Evolutionary conservation across 1,140 invertebrate species (phyloP), one percentile per base, ranked within the genome.

Genomic region (Scaptodrosophila lebanonensis): DNA sequence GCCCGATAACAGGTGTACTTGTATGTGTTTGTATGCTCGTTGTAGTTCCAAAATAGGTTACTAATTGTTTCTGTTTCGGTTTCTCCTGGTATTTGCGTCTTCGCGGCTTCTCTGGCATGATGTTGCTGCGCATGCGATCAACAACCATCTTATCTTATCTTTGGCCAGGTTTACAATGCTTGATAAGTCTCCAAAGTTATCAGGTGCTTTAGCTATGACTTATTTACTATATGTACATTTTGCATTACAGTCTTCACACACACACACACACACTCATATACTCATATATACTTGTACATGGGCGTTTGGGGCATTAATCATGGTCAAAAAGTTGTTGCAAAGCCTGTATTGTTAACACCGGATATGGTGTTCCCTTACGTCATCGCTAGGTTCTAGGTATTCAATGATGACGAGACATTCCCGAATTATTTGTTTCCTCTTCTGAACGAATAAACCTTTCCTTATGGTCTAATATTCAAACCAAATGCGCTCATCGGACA

Each of bases 1-100:
- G n/a, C n/a, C 27, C 63, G 75, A 79, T 79, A 82, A 59, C 65
- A 79, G 65, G 65, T 82, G 65, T 49, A n/a, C n/a, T n/a, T n/a
- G n/a, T n/a, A n/a, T n/a, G n/a, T n/a, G n/a, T n/a, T n/a, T n/a
- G n/a, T n/a, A n/a, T n/a, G n/a, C n/a, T n/a, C n/a, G n/a, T n/a
- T n/a, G n/a, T n/a, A n/a, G 29, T 54, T 59, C 48, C 57, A 54
- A 76, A 77, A 64, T 77, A 44, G 72, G 58, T 71, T 71, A 77
- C 52, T 50, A 68, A 66, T 49, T 62, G 11, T 29, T 22, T 1
- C 32, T 48, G 25, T 9, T 32, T 22, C 2, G 5, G 18, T 11
- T n/a, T n/a, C 7, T 2, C 3, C n/a, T 22, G 25, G 13, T n/a
- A n/a, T n/a, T n/a, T n/a, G n/a, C n/a, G n/a, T n/a, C n/a, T n/a